These are phyloP conservation scores for human DNA, from an alignment of 2,113 vertebrate genomes.

Conservation along the genomic window DNA sequence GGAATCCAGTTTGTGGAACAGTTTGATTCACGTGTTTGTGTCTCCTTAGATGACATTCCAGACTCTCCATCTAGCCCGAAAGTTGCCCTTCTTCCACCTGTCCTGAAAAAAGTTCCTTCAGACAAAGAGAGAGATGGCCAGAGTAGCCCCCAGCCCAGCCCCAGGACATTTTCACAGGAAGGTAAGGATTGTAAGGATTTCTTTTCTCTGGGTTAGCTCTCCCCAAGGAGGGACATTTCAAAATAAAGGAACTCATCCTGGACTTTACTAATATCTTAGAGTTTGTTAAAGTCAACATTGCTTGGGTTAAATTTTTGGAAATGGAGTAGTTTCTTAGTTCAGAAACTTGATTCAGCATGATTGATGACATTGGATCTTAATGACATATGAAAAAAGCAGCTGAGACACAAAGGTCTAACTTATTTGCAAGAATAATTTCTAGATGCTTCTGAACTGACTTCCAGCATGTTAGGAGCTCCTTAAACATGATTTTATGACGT, in stretches of 20 bases:
- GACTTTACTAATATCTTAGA: neutral
- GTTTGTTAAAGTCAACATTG: neutral
- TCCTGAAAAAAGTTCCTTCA: slow-evolving; percentile 88
- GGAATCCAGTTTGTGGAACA: neutral
- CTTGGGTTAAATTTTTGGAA: neutral
- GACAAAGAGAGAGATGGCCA: slow-evolving; percentile 93
- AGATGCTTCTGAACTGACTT: neutral
- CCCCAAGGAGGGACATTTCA: neutral
- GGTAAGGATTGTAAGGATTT: slow-evolving; percentile 87
- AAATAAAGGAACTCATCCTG: neutral
- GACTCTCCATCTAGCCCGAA: slow-evolving; percentile 89
- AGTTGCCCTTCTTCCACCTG: slow-evolving; percentile 85
- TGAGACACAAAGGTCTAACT: neutral
- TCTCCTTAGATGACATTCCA: slow-evolving; percentile 88
- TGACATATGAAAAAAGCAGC: neutral
- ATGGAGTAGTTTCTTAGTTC: neutral
- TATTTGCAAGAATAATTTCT: neutral
- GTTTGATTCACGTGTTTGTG: slow-evolving; percentile 23
- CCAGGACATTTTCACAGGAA: slow-evolving; percentile 89
- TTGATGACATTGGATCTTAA: neutral
- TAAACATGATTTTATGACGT: neutral
- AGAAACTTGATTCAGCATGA: neutral
- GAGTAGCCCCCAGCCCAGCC: slow-evolving; percentile 82
- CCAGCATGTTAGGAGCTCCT: neutral
- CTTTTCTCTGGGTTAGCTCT: neutral